Percentiles rank a stretch among this genome's conserved stretches.
Evolutionary conservation across 92 coral and sea anemone genomes (phyloP).

Genomic region (Plumapathes pennacea): DNA sequence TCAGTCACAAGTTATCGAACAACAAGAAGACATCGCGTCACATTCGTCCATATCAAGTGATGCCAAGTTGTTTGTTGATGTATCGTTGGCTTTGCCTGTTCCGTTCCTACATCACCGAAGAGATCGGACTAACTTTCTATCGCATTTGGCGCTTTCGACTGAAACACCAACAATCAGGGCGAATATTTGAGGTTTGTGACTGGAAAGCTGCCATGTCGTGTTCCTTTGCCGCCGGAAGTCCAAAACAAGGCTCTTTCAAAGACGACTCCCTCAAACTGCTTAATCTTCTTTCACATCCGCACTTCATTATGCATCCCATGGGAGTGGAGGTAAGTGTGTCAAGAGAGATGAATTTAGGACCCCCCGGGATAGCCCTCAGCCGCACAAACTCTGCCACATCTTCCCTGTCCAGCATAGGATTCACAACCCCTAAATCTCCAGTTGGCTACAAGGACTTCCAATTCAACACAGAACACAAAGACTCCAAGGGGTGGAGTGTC

Average conservation of each 20-base stretch:
- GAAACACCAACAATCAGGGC: slow-evolving; percentile 76
- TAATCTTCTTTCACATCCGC: slow-evolving; percentile 79
- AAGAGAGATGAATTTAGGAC: slow-evolving; percentile 28
- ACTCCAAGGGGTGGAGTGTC: slow-evolving; percentile 11
- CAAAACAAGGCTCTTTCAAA: slow-evolving; percentile 55
- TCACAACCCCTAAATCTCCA: slow-evolving; percentile 52
- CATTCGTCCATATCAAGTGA: slow-evolving; percentile 91
- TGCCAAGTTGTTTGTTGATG: slow-evolving; percentile 86
- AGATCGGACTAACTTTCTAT: slow-evolving; percentile 85
- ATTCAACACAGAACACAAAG: slow-evolving; percentile 28
- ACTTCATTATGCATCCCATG: slow-evolving; percentile 89
- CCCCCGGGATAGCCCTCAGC: slow-evolving; percentile 44
- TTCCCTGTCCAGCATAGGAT: slow-evolving; percentile 25
- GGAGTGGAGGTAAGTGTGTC: slow-evolving; percentile 48
- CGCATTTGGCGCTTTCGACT: slow-evolving; percentile 92
- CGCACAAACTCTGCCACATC: slow-evolving; percentile 66
- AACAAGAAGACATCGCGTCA: slow-evolving; percentile 65
- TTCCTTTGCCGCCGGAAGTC: slow-evolving; percentile 79
- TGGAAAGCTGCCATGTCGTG: slow-evolving; percentile 99
- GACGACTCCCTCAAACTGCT: slow-evolving; percentile 84
- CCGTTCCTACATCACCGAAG: slow-evolving; percentile 68
- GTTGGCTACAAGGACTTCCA: slow-evolving; percentile 19
- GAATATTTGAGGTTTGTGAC: slow-evolving; percentile 85
- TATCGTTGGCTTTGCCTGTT: slow-evolving; percentile 88
- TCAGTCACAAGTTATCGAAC: slow-evolving; percentile 40